Base-by-base conservation (phyloP, 2,888 invertebrate species). In the Mesorhabditis sp. region DNA sequence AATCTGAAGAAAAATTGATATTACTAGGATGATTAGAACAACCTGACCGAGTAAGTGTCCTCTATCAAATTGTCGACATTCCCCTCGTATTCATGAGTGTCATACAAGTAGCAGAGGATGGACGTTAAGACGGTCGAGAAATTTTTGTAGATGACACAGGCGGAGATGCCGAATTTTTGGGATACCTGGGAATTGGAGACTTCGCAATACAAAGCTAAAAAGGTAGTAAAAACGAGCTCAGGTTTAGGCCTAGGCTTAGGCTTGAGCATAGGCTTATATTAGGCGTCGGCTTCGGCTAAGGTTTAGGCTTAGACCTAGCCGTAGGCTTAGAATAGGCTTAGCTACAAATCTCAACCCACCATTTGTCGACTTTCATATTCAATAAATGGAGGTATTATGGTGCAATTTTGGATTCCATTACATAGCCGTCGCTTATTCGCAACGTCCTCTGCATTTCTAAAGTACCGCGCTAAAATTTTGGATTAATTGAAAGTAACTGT, bases 301-400 rank as follows among this genome's bases (percentile, higher is more conserved):
- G 58, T 50, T 50, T 2, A 13, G 58, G 10, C 7, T 6, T 50
- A 50, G 50, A 10, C 13, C 13, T 50, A 10, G 6, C 13, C 50
- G 50, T 13, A 50, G 7, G 13, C 50, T 50, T 50, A 10, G 13
- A 50, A 10, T 2, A 13, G 58, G 10, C 7, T n/a, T 13, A 50
- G n/a, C 58, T 50, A 13, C 58, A 1, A 28, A 2, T 50, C 2
- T 50, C 58, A 50, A 28, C 58, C 58, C 58, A 50, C 58, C 58
- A 50, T 50, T 50, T 50, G 58, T 50, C 58, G 58, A 50, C 58
- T 50, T 50, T 50, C 58, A 50, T 50, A 50, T 50, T 50, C 58
- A n/a, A 50, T 50, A n/a, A 50, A 50, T 50, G 58, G 58, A 10
- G 58, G 58, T 50, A 50, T n/a, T 13, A 50, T 10, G 2, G 1